Percentiles rank a stretch among this genome's conserved stretches.
Evolutionary conservation across 2,797 vertebrate genomes (phyloP).

Genomic region (Crocidura indochinensis): DNA sequence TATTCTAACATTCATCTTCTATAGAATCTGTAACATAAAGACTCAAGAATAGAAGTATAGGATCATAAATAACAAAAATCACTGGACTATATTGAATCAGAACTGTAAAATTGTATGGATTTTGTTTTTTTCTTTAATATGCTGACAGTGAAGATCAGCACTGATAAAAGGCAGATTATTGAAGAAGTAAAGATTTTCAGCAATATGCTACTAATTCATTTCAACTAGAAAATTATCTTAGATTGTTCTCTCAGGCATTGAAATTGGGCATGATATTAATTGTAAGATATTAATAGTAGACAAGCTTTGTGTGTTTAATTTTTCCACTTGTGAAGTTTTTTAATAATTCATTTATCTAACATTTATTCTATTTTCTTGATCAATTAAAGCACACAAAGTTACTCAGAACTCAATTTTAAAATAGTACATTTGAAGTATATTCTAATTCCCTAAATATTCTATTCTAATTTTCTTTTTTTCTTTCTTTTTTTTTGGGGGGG

Average conservation of each 20-base stretch:
- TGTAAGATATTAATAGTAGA: constrained; percentile 33
- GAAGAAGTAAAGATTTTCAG: constrained; percentile 56
- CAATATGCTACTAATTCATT: constrained; percentile 31
- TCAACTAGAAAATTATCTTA: constrained; percentile 58
- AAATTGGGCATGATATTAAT: constrained; percentile 71
- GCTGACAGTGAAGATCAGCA: constrained; percentile 31
- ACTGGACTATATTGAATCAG: not conserved
- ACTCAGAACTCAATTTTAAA: constrained; percentile 1
- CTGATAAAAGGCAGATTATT: constrained; percentile 14
- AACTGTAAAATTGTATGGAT: constrained; percentile 50
- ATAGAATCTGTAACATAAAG: constrained; percentile 12
- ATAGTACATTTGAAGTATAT: too few relatives aligned
- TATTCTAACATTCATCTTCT: constrained; percentile 39
- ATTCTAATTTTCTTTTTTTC: too few relatives aligned
- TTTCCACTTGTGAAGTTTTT: constrained; percentile 61
- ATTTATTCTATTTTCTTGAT: constrained; percentile 45
- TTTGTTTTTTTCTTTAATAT: constrained; percentile 27
- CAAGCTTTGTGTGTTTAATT: constrained; percentile 61
- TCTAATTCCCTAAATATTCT: not conserved
- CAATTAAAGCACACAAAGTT: constrained; percentile 8
- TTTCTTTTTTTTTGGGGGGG: too few relatives aligned
- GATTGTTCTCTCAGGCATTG: constrained; percentile 33
- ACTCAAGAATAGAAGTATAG: constrained; percentile 30
- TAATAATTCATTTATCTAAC: constrained; percentile 45
- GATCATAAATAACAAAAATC: not conserved